A percentile compares a stretch with the other conserved stretches of the same genome.
These are phyloP conservation scores for Sebastes hubbsi DNA, from an alignment of 2,797 vertebrate species.

Conservation along the genomic window DNA sequence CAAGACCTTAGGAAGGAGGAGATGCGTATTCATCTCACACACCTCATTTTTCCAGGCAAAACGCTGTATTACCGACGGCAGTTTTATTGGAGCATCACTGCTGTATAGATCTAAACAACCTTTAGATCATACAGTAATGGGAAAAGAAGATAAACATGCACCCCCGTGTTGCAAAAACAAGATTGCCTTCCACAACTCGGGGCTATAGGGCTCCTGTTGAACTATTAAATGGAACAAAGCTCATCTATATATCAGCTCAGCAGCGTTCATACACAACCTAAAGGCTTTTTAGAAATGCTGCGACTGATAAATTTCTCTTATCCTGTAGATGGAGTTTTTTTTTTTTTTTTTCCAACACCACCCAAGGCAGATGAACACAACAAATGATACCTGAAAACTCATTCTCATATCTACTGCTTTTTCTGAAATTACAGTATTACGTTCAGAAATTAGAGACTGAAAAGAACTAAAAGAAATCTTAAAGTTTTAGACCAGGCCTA, in stretches of 20 bases:
- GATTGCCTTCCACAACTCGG: conserved; percentile 54
- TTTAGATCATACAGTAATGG: conserved; percentile 52
- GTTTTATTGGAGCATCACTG: conserved; percentile 25
- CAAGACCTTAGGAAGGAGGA: conserved; percentile 46
- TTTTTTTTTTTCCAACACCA: conserved; percentile 23
- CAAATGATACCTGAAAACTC: neutral
- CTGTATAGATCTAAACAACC: conserved; percentile 57
- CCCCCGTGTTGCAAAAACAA: conserved; percentile 38
- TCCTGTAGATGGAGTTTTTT: conserved; percentile 28
- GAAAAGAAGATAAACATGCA: conserved; percentile 52
- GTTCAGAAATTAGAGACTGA: neutral
- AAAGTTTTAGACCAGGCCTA: neutral
- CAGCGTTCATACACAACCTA: conserved; percentile 50
- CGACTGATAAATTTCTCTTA: conserved; percentile 49
- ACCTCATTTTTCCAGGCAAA: conserved; percentile 7
- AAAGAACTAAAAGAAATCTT: neutral
- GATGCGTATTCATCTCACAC: conserved; percentile 43
- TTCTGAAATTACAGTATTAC: neutral
- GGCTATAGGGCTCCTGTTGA: conserved; percentile 37
- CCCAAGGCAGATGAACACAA: conserved; percentile 15
- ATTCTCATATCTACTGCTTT: neutral
- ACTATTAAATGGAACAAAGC: conserved; percentile 61
- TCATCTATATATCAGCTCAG: conserved; percentile 59
- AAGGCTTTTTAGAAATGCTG: conserved; percentile 56
- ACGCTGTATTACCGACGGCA: conserved; percentile 9